Base-by-base conservation (phyloP, 2,888 invertebrate species). In the Melinopterus prodromus region DNA sequence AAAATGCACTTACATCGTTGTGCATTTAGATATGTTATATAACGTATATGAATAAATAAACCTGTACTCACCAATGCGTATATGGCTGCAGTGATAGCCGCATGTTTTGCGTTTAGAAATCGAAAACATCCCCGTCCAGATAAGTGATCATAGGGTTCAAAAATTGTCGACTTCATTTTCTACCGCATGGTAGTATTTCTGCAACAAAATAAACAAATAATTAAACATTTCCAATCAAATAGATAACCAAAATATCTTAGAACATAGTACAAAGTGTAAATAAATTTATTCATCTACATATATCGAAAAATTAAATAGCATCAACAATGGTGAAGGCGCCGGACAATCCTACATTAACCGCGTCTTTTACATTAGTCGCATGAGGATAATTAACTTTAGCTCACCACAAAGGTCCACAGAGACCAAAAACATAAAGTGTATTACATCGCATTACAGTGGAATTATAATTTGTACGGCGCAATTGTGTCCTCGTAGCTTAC, bases 141-240 rank as follows among this genome's bases (percentile, higher is more conserved):
- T 35, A 74, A 74, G 35, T 74, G 74, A 74, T 74, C 74, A 74
- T 74, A 74, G n/a, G 35, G 74, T 36, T 26, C 36, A 37, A 74
- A 36, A 35, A 74, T n/a, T 35, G 74, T 37, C 15, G 74, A 74
- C 74, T 36, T 74, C 74, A 74, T 74, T 6, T 74, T 74, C 74
- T 74, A 37, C 74, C 74, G 37, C 74, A 74, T 74, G 74, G 74
- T 74, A 74, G 74, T 36, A 35, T 36, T 74, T n/a, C 74, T 74
- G 37, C 35, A 72, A 74, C 16, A n/a, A 74, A 74, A 35, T 12
- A 16, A 72, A 74, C 16, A 74, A 12, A 74, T 36, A 74, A 74
- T 74, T 7, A 2, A 74, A 36, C 15, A 26, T 72, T 35, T 16
- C n/a, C 26, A 6, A 26, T 6, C 5, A 35, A 53, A 53, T 12